Evolutionary conservation across 2,797 vertebrate species (phyloP).

Genomic region (Chlorospingus flavigularis): DNA sequence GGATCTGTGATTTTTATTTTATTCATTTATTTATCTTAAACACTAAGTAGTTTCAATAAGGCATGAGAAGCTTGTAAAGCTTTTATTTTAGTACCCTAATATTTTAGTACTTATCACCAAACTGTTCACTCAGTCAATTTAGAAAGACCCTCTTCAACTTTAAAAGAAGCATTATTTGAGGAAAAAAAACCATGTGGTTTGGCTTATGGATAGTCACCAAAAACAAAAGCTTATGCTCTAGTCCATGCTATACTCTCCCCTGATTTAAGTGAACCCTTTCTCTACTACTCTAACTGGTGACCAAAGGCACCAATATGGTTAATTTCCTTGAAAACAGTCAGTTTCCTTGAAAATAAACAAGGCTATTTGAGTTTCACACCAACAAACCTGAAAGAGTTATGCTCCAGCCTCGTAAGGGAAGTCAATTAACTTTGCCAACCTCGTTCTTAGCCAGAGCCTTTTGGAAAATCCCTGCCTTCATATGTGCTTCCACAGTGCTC

Average conservation of each 20-base stretch:
- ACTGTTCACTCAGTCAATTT: not conserved
- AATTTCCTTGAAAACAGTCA: not conserved
- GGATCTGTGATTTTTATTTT: not conserved
- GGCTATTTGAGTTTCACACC: not conserved
- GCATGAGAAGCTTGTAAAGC: not conserved
- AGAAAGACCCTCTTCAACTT: not conserved
- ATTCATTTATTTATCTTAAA: not conserved
- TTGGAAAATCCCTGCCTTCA: not conserved
- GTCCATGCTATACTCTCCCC: not conserved
- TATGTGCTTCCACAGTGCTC: slow-evolving; percentile 28
- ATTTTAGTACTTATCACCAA: not conserved
- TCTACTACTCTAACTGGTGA: not conserved
- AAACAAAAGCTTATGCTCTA: not conserved
- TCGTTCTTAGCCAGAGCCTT: not conserved
- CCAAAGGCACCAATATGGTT: not conserved
- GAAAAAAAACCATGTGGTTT: not conserved
- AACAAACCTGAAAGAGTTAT: not conserved
- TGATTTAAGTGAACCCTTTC: not conserved
- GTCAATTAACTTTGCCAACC: not conserved
- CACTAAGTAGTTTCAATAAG: not conserved
- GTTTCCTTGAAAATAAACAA: not conserved
- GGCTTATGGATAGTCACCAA: not conserved
- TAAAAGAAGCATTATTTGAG: not conserved
- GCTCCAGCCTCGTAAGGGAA: not conserved
- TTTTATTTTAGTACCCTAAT: not conserved